Evolutionary conservation across 1,140 invertebrate genomes (phyloP).

Genomic region (Dermatophagoides farinae): DNA sequence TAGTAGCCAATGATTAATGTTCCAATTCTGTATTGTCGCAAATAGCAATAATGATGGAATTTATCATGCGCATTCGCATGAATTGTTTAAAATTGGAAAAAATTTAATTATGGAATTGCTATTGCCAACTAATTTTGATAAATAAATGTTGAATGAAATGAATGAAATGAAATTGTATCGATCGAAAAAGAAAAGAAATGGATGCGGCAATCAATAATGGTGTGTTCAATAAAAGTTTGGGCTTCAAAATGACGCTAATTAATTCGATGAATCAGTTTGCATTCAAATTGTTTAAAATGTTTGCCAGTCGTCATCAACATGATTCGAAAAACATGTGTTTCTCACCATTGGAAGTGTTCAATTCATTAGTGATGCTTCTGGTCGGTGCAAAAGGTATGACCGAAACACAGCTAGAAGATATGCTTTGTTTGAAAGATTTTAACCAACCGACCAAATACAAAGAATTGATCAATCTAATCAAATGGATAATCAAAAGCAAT

Average conservation of each 20-base stretch:
- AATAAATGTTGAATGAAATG: neutral
- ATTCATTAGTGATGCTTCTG: conserved; percentile 12
- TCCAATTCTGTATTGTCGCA: neutral
- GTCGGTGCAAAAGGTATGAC: conserved; percentile 10
- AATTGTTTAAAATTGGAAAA: neutral
- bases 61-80: neutral
- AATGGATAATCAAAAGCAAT: conserved; percentile 11
- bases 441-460: neutral
- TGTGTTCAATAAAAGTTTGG: too few species aligned
- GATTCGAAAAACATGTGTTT: conserved; percentile 11
- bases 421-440: conserved; percentile 1
- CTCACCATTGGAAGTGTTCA: conserved; percentile 9
- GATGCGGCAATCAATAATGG: too few species aligned
- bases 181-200: neutral
- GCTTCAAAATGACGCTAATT: too few species aligned
- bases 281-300: conserved; percentile 7
- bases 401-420: conserved; percentile 5
- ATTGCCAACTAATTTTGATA: neutral
- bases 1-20: neutral
- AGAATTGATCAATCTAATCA: neutral
- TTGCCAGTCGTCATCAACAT: neutral
- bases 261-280: conserved; percentile 10
- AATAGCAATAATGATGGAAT: neutral
- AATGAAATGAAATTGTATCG: neutral
- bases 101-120: neutral